These are phyloP conservation scores for Drosophila kuntzei DNA, from an alignment of 2,888 invertebrate genomes.

Conservation along the genomic window DNA sequence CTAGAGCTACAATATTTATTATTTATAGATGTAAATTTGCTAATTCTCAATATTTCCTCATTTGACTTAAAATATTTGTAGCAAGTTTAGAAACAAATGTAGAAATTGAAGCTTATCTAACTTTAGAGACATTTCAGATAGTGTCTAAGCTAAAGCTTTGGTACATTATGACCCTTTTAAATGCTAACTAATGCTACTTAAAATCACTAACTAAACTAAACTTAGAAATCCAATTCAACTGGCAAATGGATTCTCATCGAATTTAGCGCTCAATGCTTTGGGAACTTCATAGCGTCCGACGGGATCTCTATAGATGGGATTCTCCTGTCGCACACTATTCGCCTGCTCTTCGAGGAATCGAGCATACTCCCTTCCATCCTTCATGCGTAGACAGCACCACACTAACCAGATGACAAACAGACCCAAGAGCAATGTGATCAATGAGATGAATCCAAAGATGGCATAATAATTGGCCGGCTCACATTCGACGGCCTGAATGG, in stretches of 20 bases:
- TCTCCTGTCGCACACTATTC: conserved; percentile 54
- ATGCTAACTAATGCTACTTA: background rate
- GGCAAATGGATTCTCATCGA: conserved; percentile 72
- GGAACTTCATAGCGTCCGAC: conserved; percentile 87
- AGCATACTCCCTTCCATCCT: conserved; percentile 87
- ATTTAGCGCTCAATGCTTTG: conserved; percentile 49
- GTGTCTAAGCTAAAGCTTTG: conserved; percentile 16
- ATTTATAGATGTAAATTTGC: too few species aligned
- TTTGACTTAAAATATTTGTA: background rate
- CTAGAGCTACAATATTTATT: too few species aligned
- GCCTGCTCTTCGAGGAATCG: conserved; percentile 86
- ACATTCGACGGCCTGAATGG: conserved; percentile 76
- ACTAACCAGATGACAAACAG: conserved; percentile 85
- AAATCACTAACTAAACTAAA: background rate
- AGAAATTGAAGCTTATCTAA: conserved; percentile 40
- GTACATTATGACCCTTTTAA: conserved; percentile 6
- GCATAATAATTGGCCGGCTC: conserved; percentile 68
- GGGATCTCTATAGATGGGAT: conserved; percentile 89
- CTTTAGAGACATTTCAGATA: conserved; percentile 9
- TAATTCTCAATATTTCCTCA: too few species aligned
- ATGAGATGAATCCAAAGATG: conserved; percentile 84
- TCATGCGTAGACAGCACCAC: conserved; percentile 85
- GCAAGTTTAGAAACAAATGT: conserved; percentile 8
- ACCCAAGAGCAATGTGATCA: conserved; percentile 86
- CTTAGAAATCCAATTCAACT: conserved; percentile 25